Evolutionary conservation across 2,797 vertebrate species (phyloP), one percentile per base, ranked within the genome.

Genomic region (Synanceia verrucosa): DNA sequence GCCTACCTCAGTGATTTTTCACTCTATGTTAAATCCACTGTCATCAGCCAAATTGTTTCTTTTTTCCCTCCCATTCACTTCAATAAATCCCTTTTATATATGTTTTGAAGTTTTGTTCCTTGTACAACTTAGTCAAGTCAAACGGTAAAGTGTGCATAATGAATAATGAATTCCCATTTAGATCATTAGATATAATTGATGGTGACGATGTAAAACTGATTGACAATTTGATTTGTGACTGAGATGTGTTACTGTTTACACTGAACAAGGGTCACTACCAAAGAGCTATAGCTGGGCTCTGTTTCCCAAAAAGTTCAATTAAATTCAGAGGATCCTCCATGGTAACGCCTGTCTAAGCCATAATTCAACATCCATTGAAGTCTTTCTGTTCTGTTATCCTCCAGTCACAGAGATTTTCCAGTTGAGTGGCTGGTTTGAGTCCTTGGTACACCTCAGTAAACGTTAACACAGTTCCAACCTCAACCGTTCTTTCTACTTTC

Each of bases 31-130:
- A 64, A 90, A 83, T 81, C 79, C 84, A 87, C 76, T 94, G 91
- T 95, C 91, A 90, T 95, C 92, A 94, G 93, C 92, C 93, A 94
- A 92, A 93, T 93, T 93, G 90, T 94, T 95, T 94, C 47, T 85
- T 81, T 43, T 94, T 94, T 93, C 91, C 92, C 92, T 95, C 81
- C 82, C 95, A 94, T 94, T 94, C 95, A 96, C 97, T 96, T 96
- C 95, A 97, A 97, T 97, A 97, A 97, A 98, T 94, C 93, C 94
- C 94, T 96, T 97, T 95, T 95, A 92, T 91, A 92, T 87, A 88
- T 55, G 87, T 91, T 86, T 77, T 77, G 89, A 91, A 85, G 81
- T 90, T 92, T 94, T 94, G 83, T 82, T 94, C 69, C 58, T 85
- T 88, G 60, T 63, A 12, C 34, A 56, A 55, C 24, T 36, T 3